phyloP scores from a whole-genome alignment of 37 sponge, comb jelly and placozoan genomes.

The Axinella damicornis region DNA sequence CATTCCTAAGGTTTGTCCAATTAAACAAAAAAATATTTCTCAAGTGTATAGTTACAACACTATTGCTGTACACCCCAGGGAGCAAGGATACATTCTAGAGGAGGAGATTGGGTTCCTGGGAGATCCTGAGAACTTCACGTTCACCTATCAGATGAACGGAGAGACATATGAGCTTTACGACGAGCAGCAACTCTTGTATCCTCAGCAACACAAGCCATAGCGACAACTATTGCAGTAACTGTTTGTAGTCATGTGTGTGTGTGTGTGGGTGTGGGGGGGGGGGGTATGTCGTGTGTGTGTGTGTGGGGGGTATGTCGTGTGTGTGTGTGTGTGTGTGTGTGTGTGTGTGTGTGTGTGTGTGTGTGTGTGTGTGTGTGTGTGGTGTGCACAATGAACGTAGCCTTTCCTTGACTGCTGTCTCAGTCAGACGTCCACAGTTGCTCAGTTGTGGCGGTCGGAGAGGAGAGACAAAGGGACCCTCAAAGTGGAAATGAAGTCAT shows the following conservation, averaged over 20 bases:
- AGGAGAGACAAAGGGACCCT: conserved; percentile 33
- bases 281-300: too few species aligned
- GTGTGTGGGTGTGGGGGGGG: background rate
- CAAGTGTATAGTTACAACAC: background rate
- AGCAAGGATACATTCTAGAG: conserved; percentile 34
- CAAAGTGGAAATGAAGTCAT: conserved; percentile 58
- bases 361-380: too few species aligned
- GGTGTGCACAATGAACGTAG: background rate
- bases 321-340: too few species aligned
- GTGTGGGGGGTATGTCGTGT: too few species aligned
- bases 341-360: too few species aligned
- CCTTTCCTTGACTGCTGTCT: background rate
- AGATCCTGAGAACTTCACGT: conserved; percentile 82
- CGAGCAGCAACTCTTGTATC: conserved; percentile 90
- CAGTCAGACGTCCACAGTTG: conserved; percentile 75
- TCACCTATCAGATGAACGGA: conserved; percentile 72
- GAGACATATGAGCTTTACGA: conserved; percentile 87
- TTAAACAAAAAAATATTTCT: background rate
- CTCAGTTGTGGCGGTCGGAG: conserved; percentile 58
- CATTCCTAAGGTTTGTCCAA: conserved; percentile 30
- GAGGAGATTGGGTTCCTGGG: conserved; percentile 35
- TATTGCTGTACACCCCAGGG: too few species aligned
- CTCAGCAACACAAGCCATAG: background rate
- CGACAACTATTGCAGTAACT: too few species aligned
- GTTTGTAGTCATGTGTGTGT: background rate